Evolutionary conservation across 2,113 vertebrate species (phyloP).

Genomic region (Lophura nycthemera): DNA sequence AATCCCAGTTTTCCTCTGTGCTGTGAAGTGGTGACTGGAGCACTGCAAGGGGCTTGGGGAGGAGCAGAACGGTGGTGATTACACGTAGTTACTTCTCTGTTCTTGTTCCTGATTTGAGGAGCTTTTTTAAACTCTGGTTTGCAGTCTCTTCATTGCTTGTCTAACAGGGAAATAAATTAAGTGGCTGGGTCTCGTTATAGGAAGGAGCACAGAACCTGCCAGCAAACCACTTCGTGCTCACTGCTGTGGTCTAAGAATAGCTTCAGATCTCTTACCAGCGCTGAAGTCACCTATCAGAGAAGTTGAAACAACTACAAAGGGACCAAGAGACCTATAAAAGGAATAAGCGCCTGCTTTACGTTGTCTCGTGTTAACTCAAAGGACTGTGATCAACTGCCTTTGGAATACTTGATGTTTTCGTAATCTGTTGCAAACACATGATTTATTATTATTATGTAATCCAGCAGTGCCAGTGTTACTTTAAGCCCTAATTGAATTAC

Average conservation of each 20-base stretch:
- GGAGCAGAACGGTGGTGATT: neutral
- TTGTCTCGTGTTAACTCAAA: neutral
- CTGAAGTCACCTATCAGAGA: conserved; percentile 40
- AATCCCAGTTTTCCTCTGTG: neutral
- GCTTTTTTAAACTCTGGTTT: conserved; percentile 23
- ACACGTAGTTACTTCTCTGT: neutral
- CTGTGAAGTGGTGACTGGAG: neutral
- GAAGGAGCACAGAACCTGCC: neutral
- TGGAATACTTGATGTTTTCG: neutral
- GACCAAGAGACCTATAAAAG: neutral
- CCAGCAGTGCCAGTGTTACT: neutral
- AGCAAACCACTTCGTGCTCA: conserved; percentile 44
- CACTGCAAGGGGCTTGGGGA: neutral
- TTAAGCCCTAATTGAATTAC: conserved; percentile 19
- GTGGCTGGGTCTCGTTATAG: conserved; percentile 7
- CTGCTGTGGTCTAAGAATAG: conserved; percentile 76
- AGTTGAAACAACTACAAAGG: conserved; percentile 59
- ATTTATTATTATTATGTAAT: neutral
- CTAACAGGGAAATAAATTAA: conserved; percentile 34
- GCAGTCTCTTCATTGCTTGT: neutral
- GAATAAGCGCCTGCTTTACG: neutral
- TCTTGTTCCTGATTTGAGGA: neutral
- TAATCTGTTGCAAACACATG: neutral
- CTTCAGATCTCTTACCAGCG: conserved; percentile 58
- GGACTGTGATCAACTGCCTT: neutral